Base-by-base conservation (phyloP, 1,140 invertebrate genomes). In the Drosophila orena region DNA sequence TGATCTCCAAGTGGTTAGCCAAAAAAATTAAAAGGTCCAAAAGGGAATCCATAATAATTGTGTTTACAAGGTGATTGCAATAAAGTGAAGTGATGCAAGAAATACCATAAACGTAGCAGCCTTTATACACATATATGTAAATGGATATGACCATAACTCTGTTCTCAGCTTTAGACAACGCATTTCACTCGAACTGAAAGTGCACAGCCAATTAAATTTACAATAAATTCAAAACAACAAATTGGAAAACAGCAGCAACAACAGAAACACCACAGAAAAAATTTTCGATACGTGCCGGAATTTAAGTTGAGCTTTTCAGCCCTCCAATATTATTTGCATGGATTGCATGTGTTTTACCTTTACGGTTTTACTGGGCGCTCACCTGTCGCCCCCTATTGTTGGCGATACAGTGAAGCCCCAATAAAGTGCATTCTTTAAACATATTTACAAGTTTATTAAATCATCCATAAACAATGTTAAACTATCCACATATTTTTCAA, bases 321-420 rank as follows among this genome's bases (percentile, higher is more conserved):
- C 75, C 68, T 81, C 68, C 73, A 71, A 64, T 81, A 66, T 85
- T 86, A 76, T 85, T 86, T 81, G 78, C 81, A 81, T 88, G 81
- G 60, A 69, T 60, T 85, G 81, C 49, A 49, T 73, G 42, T 47
- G 54, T 60, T 15, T 47, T 30, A n/a, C 38, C 43, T 72, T 72
- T 72, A 60, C 66, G 35, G 66, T 38, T 69, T 56, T 14, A 17
- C 24, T 17, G 40, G 64, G 66, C 49, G 22, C 47, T 37, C 47
- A 27, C 46, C 30, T 44, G 17, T 17, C 20, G 20, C n/a, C 46
- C 14, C n/a, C 30, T 7, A 44, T 47, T 38, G 30, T 47, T 27
- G 10, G 17, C 6, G 14, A 10, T 61, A 62, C 62, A 66, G 62
- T 61, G 4, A 8, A 49, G n/a, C 14, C 12, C 34, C 14, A 3